A percentile compares a stretch with the other conserved stretches of the same genome.
Conservation (phyloP, 2,113 vertebrate species). For the Sialia sialis region DNA sequence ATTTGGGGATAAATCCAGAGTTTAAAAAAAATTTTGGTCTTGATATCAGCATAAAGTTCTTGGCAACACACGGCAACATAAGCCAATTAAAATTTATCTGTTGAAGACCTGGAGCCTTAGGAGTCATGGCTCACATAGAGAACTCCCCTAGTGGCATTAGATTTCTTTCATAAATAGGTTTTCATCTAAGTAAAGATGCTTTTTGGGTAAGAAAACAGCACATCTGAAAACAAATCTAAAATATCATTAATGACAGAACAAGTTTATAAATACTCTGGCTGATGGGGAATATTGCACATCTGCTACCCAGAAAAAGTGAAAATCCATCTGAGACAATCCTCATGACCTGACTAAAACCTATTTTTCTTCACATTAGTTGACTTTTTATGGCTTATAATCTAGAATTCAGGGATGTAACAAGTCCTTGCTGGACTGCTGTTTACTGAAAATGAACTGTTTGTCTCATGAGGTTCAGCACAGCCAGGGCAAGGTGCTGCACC, state of each 20-base stretch:
- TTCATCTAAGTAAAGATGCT: background rate
- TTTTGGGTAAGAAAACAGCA: background rate
- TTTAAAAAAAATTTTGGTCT: background rate
- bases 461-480: background rate
- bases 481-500: background rate
- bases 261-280: background rate
- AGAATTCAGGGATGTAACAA: accelerated
- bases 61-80: background rate
- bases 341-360: background rate
- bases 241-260: background rate
- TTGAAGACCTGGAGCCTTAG: background rate
- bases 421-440: background rate
- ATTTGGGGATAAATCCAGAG: constrained; percentile 2
- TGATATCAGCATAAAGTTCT: constrained; percentile 19
- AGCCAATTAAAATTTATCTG: constrained; percentile 40
- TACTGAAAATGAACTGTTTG: background rate
- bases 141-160: background rate
- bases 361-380: background rate
- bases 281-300: background rate
- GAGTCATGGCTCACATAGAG: background rate
- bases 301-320: background rate
- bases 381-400: background rate
- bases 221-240: background rate
- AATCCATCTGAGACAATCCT: background rate
- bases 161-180: background rate